Conservation (phyloP, 2,888 invertebrate genomes). For the Tiliacea aurago region DNA sequence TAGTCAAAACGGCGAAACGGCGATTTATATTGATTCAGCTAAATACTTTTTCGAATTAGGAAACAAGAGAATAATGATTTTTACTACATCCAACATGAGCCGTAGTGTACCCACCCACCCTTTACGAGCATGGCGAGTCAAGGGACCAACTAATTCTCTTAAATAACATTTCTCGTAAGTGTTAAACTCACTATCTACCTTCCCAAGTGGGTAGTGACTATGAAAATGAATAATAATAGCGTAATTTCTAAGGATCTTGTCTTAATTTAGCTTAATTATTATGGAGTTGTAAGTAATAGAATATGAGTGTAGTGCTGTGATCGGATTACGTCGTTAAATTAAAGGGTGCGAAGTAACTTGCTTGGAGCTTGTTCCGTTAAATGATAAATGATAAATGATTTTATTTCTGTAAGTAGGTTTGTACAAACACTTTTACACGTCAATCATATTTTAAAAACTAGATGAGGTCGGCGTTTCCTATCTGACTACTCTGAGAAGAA, state of each 20-base stretch:
- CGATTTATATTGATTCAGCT: too few relatives aligned
- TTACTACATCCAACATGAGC: not conserved
- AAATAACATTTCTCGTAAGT: slow-evolving; percentile 67
- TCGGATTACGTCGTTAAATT: slow-evolving; percentile 39
- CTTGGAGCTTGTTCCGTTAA: not conserved
- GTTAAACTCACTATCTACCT: slow-evolving; percentile 68
- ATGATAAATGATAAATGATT: too few relatives aligned
- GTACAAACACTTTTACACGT: too few relatives aligned
- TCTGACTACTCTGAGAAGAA: too few relatives aligned
- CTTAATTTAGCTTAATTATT: slow-evolving; percentile 52
- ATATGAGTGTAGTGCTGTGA: slow-evolving; percentile 26
- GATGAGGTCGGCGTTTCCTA: too few relatives aligned
- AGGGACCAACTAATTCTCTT: slow-evolving; percentile 63
- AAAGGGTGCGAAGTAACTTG: not conserved
- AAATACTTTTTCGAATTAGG: not conserved
- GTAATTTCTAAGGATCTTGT: slow-evolving; percentile 51
- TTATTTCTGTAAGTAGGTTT: too few relatives aligned
- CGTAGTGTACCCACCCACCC: not conserved
- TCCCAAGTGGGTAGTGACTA: slow-evolving; percentile 50
- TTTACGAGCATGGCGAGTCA: slow-evolving; percentile 12
- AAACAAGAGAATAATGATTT: not conserved
- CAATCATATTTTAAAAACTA: too few relatives aligned
- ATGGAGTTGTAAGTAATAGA: slow-evolving; percentile 43
- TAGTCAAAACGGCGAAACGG: too few relatives aligned
- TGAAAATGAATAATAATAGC: slow-evolving; percentile 65